A percentile compares a stretch with the other conserved stretches of the same genome.
Conservation (phyloP, 2,797 vertebrate species). For the Otolemur crassicaudatus region DNA sequence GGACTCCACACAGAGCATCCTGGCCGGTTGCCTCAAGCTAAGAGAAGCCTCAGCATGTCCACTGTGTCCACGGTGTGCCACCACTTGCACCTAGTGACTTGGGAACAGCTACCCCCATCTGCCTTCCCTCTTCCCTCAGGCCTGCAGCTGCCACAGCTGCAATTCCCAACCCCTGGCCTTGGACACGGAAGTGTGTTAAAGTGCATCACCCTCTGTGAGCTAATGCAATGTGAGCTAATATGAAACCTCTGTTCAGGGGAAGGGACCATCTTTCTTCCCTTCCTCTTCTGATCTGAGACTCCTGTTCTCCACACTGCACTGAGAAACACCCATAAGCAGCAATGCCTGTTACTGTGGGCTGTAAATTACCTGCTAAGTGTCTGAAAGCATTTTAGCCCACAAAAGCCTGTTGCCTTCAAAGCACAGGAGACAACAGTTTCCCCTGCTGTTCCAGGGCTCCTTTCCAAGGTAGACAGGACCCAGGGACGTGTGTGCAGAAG, state of each 20-base stretch:
- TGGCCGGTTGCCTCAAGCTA: not conserved
- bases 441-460: not conserved
- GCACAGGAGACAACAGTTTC: too few relatives aligned
- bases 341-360: conserved; percentile 62
- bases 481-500: not conserved
- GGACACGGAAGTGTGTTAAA: not conserved
- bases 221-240: not conserved
- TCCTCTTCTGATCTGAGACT: conserved; percentile 55
- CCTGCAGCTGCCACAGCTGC: not conserved
- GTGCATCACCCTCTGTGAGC: not conserved
- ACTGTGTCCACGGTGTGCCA: not conserved
- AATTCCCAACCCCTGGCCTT: not conserved
- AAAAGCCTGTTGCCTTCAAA: not conserved
- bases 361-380: conserved; percentile 72
- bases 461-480: rapidly evolving
- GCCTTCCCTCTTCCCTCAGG: not conserved
- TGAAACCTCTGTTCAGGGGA: not conserved
- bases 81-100: not conserved
- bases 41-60: not conserved
- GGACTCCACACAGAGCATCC: not conserved
- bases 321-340: conserved; percentile 75
- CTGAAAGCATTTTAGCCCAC: not conserved
- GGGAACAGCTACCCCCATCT: too few relatives aligned
- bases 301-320: conserved; percentile 51
- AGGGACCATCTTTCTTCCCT: conserved; percentile 21